A percentile compares a stretch with the other conserved stretches of the same genome.
Evolutionary conservation across 2,113 vertebrate species (phyloP).

Genomic region (Dasyprocta punctata): DNA sequence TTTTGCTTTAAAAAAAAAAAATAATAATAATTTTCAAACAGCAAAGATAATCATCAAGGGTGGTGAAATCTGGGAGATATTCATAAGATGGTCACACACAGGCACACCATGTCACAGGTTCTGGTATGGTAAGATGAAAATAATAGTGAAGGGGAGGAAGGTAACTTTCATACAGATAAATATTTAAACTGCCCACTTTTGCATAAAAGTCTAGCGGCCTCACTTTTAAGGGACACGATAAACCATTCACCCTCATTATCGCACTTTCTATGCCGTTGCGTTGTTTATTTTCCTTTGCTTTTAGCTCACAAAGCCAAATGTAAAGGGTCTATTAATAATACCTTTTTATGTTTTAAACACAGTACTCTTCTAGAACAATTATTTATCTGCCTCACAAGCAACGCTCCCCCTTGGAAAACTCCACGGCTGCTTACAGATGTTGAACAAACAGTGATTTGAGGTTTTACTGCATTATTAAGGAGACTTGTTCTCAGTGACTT

Average conservation of each 20-base stretch:
- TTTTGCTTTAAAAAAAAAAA: background rate
- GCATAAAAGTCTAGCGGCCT: background rate
- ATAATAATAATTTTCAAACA: background rate
- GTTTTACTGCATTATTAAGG: background rate
- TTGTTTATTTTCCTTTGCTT: background rate
- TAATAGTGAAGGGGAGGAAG: background rate
- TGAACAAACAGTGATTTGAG: background rate
- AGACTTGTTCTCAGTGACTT: background rate
- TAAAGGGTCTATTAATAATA: background rate
- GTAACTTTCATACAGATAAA: background rate
- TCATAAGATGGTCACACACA: background rate
- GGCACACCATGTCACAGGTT: background rate
- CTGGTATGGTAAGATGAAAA: background rate
- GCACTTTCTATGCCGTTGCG: background rate
- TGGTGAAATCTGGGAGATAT: slow-evolving; percentile 1
- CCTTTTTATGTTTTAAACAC: background rate
- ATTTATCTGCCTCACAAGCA: background rate
- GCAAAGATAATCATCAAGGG: background rate
- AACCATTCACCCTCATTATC: background rate
- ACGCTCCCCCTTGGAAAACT: background rate
- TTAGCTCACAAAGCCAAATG: background rate
- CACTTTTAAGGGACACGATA: background rate
- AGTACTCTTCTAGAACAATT: background rate
- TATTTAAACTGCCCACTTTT: background rate
- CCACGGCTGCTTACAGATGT: background rate